phyloP scores from a whole-genome alignment of 2,888 invertebrate genomes.

The Drosophila demipolita region DNA sequence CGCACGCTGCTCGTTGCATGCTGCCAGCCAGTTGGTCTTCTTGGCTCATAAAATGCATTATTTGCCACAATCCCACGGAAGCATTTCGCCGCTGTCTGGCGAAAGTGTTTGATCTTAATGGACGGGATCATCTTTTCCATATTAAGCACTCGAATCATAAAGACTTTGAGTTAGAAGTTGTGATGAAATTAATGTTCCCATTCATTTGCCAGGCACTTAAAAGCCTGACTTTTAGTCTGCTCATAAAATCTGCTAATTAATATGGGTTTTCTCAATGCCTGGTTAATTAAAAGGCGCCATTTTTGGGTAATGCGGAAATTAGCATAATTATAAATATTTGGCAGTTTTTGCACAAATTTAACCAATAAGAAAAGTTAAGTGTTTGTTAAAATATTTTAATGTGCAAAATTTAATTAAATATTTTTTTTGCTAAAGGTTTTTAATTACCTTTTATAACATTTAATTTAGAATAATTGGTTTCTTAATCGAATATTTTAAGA shows the following conservation, averaged over 20 bases:
- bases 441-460: background rate
- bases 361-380: background rate
- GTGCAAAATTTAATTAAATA: background rate
- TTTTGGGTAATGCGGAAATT: slow-evolving; percentile 46
- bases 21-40: slow-evolving; percentile 37
- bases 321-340: background rate
- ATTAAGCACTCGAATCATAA: slow-evolving; percentile 46
- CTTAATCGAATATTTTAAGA: no score
- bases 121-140: slow-evolving; percentile 27
- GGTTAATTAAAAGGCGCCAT: slow-evolving; percentile 31
- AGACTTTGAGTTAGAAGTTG: slow-evolving; percentile 58
- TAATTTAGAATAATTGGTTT: no score
- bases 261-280: slow-evolving; percentile 35
- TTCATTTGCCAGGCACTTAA: slow-evolving; percentile 20
- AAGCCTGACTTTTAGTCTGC: slow-evolving; percentile 39
- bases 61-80: slow-evolving; percentile 53
- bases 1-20: slow-evolving; percentile 18
- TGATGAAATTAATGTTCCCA: slow-evolving; percentile 46
- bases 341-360: background rate
- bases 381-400: background rate
- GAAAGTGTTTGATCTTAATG: slow-evolving; percentile 75
- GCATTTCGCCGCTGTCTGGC: slow-evolving; percentile 59
- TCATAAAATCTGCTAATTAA: slow-evolving; percentile 55
- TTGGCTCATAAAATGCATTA: slow-evolving; percentile 62
- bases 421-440: background rate